Evolutionary conservation across 2,888 invertebrate species (phyloP).

Genomic region (Zaprionus obscuricornis): DNA sequence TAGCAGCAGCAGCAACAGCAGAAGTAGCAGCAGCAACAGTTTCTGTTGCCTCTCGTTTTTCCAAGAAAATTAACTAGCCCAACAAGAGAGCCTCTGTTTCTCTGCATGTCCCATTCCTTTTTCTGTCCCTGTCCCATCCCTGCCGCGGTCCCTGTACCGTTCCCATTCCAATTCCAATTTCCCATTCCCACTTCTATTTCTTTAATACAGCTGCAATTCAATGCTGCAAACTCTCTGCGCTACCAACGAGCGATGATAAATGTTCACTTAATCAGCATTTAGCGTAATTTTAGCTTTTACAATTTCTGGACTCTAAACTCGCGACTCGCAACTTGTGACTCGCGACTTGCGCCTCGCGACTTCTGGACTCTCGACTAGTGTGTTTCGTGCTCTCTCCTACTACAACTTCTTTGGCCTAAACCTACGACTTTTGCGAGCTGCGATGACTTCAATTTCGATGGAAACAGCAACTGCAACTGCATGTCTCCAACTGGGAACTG

Average conservation of each 20-base stretch:
- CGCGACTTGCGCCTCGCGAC: too few relatives aligned
- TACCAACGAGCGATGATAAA: conserved; percentile 81
- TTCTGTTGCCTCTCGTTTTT: conserved; percentile 68
- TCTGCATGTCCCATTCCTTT: background rate
- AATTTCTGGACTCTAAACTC: conserved; percentile 65
- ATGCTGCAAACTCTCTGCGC: conserved; percentile 12
- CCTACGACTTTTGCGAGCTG: conserved; percentile 26
- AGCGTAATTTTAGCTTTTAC: conserved; percentile 83
- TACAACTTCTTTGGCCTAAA: conserved; percentile 39
- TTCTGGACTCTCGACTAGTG: conserved; percentile 13
- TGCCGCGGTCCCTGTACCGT: conserved; percentile 8
- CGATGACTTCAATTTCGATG: conserved; percentile 18
- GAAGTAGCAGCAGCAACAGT: conserved; percentile 53
- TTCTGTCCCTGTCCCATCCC: background rate
- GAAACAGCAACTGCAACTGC: conserved; percentile 29
- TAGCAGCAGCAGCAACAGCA: conserved; percentile 1
- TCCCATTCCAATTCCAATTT: conserved; percentile 26
- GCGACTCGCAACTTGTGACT: conserved; percentile 18
- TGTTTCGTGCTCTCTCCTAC: conserved; percentile 22
- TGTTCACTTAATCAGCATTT: conserved; percentile 84
- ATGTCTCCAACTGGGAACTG: conserved; percentile 31
- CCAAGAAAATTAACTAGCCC: conserved; percentile 76
- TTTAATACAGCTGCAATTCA: conserved; percentile 66
- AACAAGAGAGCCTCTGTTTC: conserved; percentile 32
- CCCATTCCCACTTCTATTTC: conserved; percentile 49